Base-by-base conservation (phyloP, 1,140 invertebrate species). In the Pseudomyrmex concolor region DNA sequence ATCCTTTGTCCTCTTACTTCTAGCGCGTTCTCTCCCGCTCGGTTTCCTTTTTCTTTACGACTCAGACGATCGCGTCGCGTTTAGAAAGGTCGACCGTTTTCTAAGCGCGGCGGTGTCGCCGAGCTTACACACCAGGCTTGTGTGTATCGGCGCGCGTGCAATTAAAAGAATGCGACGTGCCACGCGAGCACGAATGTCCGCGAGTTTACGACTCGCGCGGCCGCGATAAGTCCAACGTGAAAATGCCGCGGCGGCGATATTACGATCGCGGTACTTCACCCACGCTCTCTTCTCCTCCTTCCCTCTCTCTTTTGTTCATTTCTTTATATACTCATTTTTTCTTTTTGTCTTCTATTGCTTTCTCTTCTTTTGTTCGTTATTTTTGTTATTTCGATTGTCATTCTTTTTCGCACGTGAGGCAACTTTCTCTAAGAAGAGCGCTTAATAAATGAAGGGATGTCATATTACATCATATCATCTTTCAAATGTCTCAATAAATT, bases 131-230 rank as follows among this genome's bases (percentile, higher is more conserved):
- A 34, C 10, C 10, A 22, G 13, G 51, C 48, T 51, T 45, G 34
- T 3, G 19, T 13, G 50, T 81, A 83, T 85, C 77, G 62, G 48
- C 19, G n/a, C n/a, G 10, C 12, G 17, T 19, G 48, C 76, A 89
- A 89, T 88, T 89, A 89, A 88, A 89, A 89, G 84, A 89, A 89
- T 84, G 50, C 57, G 48, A 43, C 19, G 45, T 51, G 86, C 45
- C 78, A 78, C 73, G 50, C 68, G 59, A 57, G 64, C 70, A 55
- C 63, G 70, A 89, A 86, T 86, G 76, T 89, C 87, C 64, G 43
- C 70, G 63, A 88, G 22, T 88, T 89, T 89, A 89, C 84, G 87
- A 84, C 59, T 72, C 12, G 34, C 22, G 15, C 50, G 77, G 50
- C 8, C 55, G 67, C 76, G 86, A 89, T 86, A 86, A 80, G 80